Evolutionary conservation across 2,113 vertebrate genomes (phyloP).

Genomic region (Ictalurus furcatus): DNA sequence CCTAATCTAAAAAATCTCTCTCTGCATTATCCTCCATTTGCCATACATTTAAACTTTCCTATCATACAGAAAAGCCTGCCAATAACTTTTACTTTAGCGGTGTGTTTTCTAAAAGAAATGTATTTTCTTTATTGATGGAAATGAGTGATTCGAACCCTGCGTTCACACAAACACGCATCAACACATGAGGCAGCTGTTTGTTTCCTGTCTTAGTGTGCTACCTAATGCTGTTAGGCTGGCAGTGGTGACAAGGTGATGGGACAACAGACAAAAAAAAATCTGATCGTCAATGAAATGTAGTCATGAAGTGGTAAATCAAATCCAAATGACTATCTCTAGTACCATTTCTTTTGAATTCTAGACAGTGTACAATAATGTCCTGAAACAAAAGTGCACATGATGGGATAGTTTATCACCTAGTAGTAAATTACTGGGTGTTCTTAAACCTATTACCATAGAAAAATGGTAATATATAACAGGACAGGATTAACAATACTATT

Average conservation of each 20-base stretch:
- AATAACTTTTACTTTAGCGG: neutral
- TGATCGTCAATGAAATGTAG: neutral
- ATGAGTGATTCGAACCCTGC: neutral
- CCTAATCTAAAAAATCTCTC: neutral
- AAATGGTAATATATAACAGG: neutral
- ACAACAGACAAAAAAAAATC: neutral
- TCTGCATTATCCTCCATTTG: neutral
- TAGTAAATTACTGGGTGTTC: neutral
- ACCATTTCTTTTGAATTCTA: neutral
- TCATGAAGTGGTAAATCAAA: neutral
- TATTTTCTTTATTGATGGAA: neutral
- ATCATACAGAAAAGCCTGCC: neutral
- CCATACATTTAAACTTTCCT: neutral
- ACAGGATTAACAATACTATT: neutral
- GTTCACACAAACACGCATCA: neutral
- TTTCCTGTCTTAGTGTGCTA: neutral
- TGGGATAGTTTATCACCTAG: neutral
- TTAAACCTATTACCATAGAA: neutral
- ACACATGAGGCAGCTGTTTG: neutral
- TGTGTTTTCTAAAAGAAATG: neutral
- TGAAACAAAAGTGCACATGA: neutral
- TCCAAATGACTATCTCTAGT: neutral
- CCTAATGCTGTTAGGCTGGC: neutral
- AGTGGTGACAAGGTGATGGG: neutral
- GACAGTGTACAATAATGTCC: neutral